Base-by-base conservation (phyloP, 2,797 vertebrate genomes). In the Anguilla megastoma region DNA sequence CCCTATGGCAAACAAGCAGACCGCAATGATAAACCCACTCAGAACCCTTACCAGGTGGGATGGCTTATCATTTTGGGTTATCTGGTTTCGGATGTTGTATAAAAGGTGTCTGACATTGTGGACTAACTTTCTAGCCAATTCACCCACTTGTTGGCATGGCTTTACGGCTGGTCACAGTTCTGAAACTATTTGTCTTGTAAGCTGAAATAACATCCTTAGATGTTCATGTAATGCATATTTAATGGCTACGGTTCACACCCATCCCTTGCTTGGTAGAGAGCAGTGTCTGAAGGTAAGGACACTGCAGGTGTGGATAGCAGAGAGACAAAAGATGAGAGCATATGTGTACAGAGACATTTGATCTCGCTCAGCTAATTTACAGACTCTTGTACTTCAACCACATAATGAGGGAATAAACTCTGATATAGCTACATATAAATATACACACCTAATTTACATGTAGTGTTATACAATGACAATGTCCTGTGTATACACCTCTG, bases 1-100 rank as follows among this genome's bases (percentile, higher is more conserved):
- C 54, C 87, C 92, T 92, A 79, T 33, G 74, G 66, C 27, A 82
- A 0, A 69, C 41, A 52, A 4, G 52, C 5, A 76, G 5, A 74
- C 63, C 45, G 7, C 74, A 41, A 7, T 79, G 14, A 79, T 36
- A 45, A 7, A 7, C 3, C 2, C 36, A 33, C 12, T 2, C 30
- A 4, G 14, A 30, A 50, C 45, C 79, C 79, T 9, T 50, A 45
- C 36, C 36, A 82, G 16, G 41, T 12, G 48, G 45, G 76, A 45
- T 4, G 12, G 33, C 3, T 48, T 3, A 45, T 16, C 36, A 18
- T 79, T 14, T 45, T 3, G 24, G 7, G 12, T 33, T 30, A 30
- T 71, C 9, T 2, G 69, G 69, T 69, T 71, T 71, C 1, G 69
- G 69, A 71, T 71, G 60, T 66, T 66, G 60, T 24, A 66, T n/a